phyloP scores from a whole-genome alignment of 2,113 vertebrate genomes.

The Clarias magur region DNA sequence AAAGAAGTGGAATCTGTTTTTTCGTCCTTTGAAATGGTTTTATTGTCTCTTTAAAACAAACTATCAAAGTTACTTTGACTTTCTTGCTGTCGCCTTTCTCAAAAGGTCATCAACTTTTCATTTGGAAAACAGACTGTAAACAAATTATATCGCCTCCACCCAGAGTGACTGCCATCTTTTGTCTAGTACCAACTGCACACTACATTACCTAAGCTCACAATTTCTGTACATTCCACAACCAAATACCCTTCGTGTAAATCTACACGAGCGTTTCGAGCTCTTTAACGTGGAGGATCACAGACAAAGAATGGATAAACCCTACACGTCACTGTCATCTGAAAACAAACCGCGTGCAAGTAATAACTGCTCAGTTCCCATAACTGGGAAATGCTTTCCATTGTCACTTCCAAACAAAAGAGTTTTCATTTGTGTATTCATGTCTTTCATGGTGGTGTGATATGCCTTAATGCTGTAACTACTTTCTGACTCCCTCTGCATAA shows the following conservation, averaged over 20 bases:
- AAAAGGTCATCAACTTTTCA: neutral
- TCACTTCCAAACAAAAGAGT: neutral
- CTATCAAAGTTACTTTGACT: neutral
- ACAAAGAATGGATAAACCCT: neutral
- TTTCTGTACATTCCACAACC: neutral
- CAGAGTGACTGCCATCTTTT: neutral
- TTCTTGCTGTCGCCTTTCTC: neutral
- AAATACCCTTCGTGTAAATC: neutral
- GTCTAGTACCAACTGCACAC: neutral
- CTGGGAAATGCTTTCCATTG: neutral
- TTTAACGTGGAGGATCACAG: neutral
- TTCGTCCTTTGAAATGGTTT: neutral
- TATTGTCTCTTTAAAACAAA: neutral
- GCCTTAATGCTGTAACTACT: neutral
- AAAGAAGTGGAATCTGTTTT: neutral
- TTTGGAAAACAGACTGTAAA: neutral
- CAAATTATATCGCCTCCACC: neutral
- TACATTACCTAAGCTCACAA: neutral
- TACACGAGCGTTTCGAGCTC: neutral
- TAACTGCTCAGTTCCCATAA: conserved; percentile 1
- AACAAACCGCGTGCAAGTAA: neutral
- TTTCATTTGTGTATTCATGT: neutral
- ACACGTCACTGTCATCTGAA: neutral
- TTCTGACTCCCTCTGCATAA: neutral
- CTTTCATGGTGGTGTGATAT: neutral